A percentile compares a stretch with the other conserved stretches of the same genome.
phyloP scores from a whole-genome alignment of 2,888 invertebrate genomes.

The Prosopocoilus inquinatus region DNA sequence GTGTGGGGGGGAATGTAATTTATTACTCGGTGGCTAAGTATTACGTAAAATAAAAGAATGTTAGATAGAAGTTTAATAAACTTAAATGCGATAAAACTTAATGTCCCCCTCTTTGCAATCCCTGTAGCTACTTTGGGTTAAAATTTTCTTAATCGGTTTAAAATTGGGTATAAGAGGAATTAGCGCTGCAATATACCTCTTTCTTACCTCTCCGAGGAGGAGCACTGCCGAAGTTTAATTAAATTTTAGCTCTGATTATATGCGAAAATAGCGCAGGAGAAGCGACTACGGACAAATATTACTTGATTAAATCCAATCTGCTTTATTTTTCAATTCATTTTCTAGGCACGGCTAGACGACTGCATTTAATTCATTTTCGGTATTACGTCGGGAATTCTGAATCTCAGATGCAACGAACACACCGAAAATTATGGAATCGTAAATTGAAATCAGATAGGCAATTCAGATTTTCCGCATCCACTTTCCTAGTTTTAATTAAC shows the following conservation, averaged over 20 bases:
- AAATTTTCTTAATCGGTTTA: constrained; percentile 50
- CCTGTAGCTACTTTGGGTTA: constrained; percentile 41
- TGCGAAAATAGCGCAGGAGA: constrained; percentile 44
- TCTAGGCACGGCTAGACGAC: constrained; percentile 26
- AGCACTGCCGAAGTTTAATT: constrained; percentile 48
- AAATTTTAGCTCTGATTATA: constrained; percentile 50
- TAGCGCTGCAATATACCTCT: constrained; percentile 44
- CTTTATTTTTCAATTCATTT: constrained; percentile 40
- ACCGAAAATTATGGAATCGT: neutral
- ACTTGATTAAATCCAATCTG: constrained; percentile 47
- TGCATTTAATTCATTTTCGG: constrained; percentile 27
- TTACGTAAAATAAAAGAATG: constrained; percentile 25
- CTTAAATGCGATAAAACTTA: constrained; percentile 31
- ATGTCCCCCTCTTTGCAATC: constrained; percentile 29
- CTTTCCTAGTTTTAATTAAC: too few relatives aligned
- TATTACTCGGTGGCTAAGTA: neutral
- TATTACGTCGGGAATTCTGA: constrained; percentile 14
- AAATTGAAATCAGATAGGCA: too few relatives aligned
- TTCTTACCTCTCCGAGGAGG: constrained; percentile 42
- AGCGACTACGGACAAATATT: constrained; percentile 47
- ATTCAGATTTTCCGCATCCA: too few relatives aligned
- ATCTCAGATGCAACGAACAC: neutral
- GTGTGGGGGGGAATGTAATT: too few relatives aligned
- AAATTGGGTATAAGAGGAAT: constrained; percentile 47
- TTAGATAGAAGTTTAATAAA: constrained; percentile 33